Evolutionary conservation across 2,113 vertebrate species (phyloP).

Genomic region (Menidia beryllina): DNA sequence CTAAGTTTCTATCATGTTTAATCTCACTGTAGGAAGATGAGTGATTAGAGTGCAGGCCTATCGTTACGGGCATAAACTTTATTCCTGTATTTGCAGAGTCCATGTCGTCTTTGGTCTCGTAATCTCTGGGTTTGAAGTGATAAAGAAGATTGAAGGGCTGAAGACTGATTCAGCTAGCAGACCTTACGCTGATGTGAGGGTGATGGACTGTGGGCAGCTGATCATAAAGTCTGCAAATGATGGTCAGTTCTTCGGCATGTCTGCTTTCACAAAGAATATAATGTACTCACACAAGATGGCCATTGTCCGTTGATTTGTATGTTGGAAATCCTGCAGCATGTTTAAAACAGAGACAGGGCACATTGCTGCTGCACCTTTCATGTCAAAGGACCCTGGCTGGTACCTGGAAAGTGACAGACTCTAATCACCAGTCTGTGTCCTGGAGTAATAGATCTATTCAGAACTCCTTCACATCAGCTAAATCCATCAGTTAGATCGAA

Average conservation of each 20-base stretch:
- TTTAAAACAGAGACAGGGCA: too few species aligned
- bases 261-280: background rate
- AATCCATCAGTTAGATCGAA: too few species aligned
- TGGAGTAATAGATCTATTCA: background rate
- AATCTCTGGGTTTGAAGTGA: conserved; percentile 97
- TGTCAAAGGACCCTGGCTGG: background rate
- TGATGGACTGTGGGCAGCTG: conserved; percentile 95
- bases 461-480: background rate
- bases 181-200: conserved; percentile 95
- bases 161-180: conserved; percentile 96
- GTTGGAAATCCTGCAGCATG: background rate
- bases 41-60: too few species aligned
- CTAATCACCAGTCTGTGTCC: background rate
- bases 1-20: background rate
- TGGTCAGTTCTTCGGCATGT: conserved; percentile 75
- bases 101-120: conserved; percentile 98
- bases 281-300: background rate
- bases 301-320: background rate
- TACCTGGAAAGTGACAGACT: background rate
- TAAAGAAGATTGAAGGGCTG: conserved; percentile 95
- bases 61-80: background rate
- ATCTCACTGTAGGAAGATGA: too few species aligned
- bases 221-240: conserved; percentile 91
- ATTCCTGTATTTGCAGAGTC: conserved; percentile 81
- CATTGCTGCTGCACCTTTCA: too few species aligned